Evolutionary conservation across 1,140 invertebrate genomes (phyloP).

Genomic region (Calephelis virginiensis): DNA sequence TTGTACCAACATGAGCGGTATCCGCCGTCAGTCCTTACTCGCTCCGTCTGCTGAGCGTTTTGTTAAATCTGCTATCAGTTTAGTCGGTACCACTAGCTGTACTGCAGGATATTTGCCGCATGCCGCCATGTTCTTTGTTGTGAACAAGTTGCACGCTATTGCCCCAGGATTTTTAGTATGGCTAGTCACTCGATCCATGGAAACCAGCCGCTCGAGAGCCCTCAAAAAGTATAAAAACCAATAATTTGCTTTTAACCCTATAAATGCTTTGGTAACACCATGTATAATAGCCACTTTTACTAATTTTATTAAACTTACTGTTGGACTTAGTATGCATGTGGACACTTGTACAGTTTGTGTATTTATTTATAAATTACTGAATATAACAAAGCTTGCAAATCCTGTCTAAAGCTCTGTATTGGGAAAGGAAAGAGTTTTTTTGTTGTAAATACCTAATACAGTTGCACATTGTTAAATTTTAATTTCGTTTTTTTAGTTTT

Average conservation of each 20-base stretch:
- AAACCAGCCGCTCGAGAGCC: slow-evolving; percentile 62
- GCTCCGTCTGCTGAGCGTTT: slow-evolving; percentile 88
- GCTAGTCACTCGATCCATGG: slow-evolving; percentile 81
- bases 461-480: no score
- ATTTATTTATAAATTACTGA: no score
- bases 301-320: not conserved
- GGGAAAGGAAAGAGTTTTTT: no score
- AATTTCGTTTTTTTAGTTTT: no score
- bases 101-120: slow-evolving; percentile 91
- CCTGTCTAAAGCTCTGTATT: no score
- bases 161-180: slow-evolving; percentile 79
- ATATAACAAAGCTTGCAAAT: no score
- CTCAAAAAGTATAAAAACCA: slow-evolving; percentile 15
- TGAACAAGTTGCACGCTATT: slow-evolving; percentile 72
- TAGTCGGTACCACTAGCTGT: slow-evolving; percentile 85
- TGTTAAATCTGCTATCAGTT: slow-evolving; percentile 87
- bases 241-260: not conserved
- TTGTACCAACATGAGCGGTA: slow-evolving; percentile 95
- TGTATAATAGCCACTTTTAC: not conserved
- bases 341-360: no score
- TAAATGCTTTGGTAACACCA: not conserved
- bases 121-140: slow-evolving; percentile 80
- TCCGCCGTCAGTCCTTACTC: slow-evolving; percentile 87
- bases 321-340: no score
- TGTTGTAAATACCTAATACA: no score